Conservation (phyloP, 2,797 vertebrate species). For the Vultur gryphus region DNA sequence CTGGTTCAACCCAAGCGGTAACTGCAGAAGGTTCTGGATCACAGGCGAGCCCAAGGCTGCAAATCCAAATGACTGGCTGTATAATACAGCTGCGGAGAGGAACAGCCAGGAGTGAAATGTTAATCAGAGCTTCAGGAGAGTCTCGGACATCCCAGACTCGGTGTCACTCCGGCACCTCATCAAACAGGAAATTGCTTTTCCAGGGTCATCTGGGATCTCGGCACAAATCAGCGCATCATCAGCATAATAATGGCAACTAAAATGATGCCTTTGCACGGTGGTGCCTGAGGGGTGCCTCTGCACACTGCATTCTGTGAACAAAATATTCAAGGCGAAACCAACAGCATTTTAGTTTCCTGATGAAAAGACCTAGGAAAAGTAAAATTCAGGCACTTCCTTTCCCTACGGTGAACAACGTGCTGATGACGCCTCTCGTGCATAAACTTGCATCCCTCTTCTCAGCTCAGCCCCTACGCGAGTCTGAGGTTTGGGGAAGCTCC, state of each 20-base stretch:
- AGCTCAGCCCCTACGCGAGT: rapidly evolving
- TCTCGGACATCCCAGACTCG: neutral
- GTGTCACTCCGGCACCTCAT: slow-evolving; percentile 42
- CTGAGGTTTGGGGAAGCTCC: neutral
- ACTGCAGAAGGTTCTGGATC: slow-evolving; percentile 17
- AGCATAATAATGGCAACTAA: neutral
- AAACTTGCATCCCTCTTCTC: neutral
- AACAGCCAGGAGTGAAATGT: neutral
- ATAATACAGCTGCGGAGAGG: neutral
- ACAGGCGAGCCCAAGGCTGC: neutral
- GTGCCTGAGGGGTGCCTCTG: neutral
- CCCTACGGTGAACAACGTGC: rapidly evolving
- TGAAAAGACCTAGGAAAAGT: neutral
- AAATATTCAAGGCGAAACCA: neutral
- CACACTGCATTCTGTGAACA: neutral
- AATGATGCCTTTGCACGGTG: neutral
- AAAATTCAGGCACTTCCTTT: neutral
- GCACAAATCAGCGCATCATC: neutral
- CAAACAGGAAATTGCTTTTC: slow-evolving; percentile 66
- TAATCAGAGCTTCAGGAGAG: slow-evolving; percentile 19
- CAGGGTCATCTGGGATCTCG: neutral
- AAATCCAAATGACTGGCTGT: neutral
- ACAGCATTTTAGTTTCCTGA: neutral
- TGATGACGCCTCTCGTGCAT: rapidly evolving
- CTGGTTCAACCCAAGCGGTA: neutral